A percentile compares a stretch with the other conserved stretches of the same genome.
Evolutionary conservation across 2,113 vertebrate species (phyloP).

Genomic region (Oxygymnocypris stewartii): DNA sequence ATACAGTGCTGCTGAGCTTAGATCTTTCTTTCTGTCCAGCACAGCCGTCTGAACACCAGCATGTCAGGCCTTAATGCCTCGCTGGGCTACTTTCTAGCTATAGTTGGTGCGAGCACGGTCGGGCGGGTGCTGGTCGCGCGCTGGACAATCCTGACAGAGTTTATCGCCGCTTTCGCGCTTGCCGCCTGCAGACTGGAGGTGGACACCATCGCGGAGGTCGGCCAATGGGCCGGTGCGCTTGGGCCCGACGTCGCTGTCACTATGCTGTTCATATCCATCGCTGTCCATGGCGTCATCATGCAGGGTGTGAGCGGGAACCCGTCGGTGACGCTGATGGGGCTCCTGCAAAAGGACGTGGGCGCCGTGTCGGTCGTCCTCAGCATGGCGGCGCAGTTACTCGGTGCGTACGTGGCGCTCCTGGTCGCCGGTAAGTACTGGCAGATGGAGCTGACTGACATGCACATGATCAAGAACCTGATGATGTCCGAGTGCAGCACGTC

Average conservation of each 20-base stretch:
- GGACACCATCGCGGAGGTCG: constrained; percentile 82
- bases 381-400: constrained; percentile 76
- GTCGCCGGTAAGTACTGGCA: constrained; percentile 80
- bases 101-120: constrained; percentile 64
- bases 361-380: constrained; percentile 54
- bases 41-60: constrained; percentile 18
- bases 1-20: constrained; percentile 2
- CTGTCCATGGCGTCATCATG: constrained; percentile 68
- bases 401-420: constrained; percentile 64
- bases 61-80: constrained; percentile 89
- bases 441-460: constrained; percentile 87
- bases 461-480: constrained; percentile 87
- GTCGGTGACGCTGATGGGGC: constrained; percentile 68
- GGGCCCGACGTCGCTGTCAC: constrained; percentile 83
- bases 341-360: constrained; percentile 74
- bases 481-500: constrained; percentile 78
- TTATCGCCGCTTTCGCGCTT: constrained; percentile 75
- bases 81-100: constrained; percentile 78
- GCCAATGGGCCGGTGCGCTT: constrained; percentile 83
- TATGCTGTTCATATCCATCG: constrained; percentile 81
- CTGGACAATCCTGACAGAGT: constrained; percentile 62
- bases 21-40: constrained; percentile 37
- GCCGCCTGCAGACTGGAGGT: constrained; percentile 84
- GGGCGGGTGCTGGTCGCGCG: constrained; percentile 64
- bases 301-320: constrained; percentile 80